Base-by-base conservation (phyloP, 1,140 invertebrate genomes). In the Scaptomyza hsui region DNA sequence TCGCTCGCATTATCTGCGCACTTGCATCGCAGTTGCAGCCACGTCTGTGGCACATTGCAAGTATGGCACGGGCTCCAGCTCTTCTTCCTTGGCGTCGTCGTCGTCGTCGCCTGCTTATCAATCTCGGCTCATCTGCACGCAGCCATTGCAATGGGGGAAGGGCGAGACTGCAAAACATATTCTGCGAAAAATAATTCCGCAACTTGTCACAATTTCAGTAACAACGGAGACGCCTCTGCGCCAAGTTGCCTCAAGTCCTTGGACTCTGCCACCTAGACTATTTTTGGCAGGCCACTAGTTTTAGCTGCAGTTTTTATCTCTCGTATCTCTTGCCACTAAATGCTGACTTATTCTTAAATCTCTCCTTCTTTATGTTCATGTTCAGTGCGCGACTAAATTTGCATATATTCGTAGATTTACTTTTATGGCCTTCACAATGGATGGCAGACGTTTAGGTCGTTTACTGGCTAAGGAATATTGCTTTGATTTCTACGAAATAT, bases 321-420 rank as follows among this genome's bases (percentile, higher is more conserved):
- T 32, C 57, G 57, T 39, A 51, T 70, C 59, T 48, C 13, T 60
- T 5, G 15, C 16, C 42, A 3, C 15, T 44, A 37, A 55, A 53
- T 24, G 37, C 52, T 55, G 52, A 55, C 52, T 55, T 55, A 55
- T 55, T 24, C 52, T 55, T 42, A 37, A 55, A 42, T 42, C 49
- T 37, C 26, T 35, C 44, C 24, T 6, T 24, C 6, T 24, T 29
- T 6, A 29, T 29, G 26, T 29, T 29, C 63, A 62, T 80, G 81
- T 86, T 85, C 60, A n/a, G 6, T 45, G 59, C 18, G 49, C 51
- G 62, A 9, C 60, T 62, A 44, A 65, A 86, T 86, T 86, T 86
- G 83, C 82, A 86, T 86, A 89, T 78, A n/a, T n/a, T n/a, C n/a
- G n/a, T n/a, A 57, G 82, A 86, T 86, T 86, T 89, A 86, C 88